phyloP scores from a whole-genome alignment of 2,888 invertebrate species.

The Amblyjoppa fuscipennis region DNA sequence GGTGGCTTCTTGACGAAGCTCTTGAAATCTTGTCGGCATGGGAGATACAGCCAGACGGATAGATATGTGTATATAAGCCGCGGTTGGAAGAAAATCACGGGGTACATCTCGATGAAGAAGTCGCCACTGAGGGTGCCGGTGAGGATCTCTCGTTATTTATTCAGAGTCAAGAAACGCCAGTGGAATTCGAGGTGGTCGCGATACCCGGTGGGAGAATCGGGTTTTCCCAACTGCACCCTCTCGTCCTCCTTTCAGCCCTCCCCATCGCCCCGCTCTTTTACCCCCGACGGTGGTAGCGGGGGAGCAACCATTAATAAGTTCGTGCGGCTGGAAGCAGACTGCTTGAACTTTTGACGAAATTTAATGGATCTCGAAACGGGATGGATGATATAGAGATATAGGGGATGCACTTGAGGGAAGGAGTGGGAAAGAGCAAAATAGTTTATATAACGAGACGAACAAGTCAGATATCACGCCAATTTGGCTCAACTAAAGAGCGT shows the following conservation, averaged over 20 bases:
- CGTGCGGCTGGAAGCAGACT: constrained; percentile 59
- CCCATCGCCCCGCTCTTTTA: neutral
- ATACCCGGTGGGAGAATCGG: constrained; percentile 36
- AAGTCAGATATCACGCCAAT: constrained; percentile 44
- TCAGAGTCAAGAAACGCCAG: constrained; percentile 57
- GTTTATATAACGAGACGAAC: constrained; percentile 58
- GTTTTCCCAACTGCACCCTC: constrained; percentile 57
- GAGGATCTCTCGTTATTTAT: constrained; percentile 66
- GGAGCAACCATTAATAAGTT: constrained; percentile 66
- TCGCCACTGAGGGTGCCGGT: constrained; percentile 47
- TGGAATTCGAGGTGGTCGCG: constrained; percentile 58
- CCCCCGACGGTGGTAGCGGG: constrained; percentile 8
- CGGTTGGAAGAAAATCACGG: constrained; percentile 52
- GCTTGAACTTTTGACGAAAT: constrained; percentile 67
- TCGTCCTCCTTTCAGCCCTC: constrained; percentile 20
- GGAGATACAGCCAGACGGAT: constrained; percentile 11
- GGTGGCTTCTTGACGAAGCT: neutral
- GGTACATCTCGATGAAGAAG: constrained; percentile 58
- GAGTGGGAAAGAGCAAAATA: constrained; percentile 43
- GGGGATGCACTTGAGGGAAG: neutral
- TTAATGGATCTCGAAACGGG: constrained; percentile 63
- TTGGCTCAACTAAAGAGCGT: neutral
- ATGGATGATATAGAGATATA: constrained; percentile 14
- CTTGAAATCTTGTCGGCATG: constrained; percentile 26
- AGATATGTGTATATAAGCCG: constrained; percentile 48